A percentile compares a stretch with the other conserved stretches of the same genome.
Conservation (phyloP, 2,888 invertebrate species). For the Meliscaeva auricollis region DNA sequence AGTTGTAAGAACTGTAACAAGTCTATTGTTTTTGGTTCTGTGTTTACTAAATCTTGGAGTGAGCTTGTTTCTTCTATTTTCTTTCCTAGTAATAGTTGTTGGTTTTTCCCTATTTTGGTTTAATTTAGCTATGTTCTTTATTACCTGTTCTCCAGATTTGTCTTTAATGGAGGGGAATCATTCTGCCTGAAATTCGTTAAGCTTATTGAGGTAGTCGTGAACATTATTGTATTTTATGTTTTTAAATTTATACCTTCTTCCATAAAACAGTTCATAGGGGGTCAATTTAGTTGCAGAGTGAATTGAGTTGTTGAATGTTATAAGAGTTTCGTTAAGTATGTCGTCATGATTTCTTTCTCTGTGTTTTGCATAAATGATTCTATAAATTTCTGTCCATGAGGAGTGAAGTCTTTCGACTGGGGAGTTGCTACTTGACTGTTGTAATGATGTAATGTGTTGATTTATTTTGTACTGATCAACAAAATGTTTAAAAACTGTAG, state of each 20-base stretch:
- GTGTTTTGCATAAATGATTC: constrained; percentile 12
- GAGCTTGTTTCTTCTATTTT: constrained; percentile 7
- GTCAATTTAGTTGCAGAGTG: constrained; percentile 16
- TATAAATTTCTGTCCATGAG: constrained; percentile 9
- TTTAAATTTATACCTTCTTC: constrained; percentile 33
- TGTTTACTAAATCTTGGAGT: constrained; percentile 18
- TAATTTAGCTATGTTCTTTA: constrained; percentile 12
- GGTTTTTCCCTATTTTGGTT: constrained; percentile 8
- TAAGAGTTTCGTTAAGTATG: constrained; percentile 6
- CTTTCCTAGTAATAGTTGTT: not conserved
- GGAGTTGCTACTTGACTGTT: constrained; percentile 21
- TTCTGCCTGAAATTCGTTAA: constrained; percentile 18
- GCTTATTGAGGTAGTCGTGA: constrained; percentile 28
- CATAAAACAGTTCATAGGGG: constrained; percentile 27
- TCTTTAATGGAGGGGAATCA: not conserved
- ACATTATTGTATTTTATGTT: not conserved
- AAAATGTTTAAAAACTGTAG: constrained; percentile 17
- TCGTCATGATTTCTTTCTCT: constrained; percentile 35
- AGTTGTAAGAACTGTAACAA: too few species aligned
- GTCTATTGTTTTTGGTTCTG: constrained; percentile 46
- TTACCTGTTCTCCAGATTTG: not conserved
- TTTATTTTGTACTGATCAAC: not conserved
- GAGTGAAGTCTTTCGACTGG: constrained; percentile 26
- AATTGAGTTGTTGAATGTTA: constrained; percentile 17
- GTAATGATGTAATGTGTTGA: constrained; percentile 2